phyloP scores from a whole-genome alignment of 1,140 invertebrate species.

The Aphelinus certus region DNA sequence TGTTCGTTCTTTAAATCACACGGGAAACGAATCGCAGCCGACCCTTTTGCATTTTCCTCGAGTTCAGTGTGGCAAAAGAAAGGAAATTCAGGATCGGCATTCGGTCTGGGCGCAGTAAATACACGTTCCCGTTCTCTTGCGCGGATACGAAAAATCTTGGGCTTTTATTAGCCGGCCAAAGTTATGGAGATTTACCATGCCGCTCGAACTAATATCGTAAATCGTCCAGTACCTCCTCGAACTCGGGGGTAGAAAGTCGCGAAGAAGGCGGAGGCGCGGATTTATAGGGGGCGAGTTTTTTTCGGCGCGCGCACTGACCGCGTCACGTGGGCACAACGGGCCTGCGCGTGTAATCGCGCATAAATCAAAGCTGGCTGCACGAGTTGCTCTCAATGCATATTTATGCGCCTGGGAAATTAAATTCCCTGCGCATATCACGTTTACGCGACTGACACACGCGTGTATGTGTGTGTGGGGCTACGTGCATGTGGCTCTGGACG shows the following conservation, averaged over 20 bases:
- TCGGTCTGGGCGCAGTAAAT: slow-evolving; percentile 6
- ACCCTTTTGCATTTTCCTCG: too few relatives aligned
- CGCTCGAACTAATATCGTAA: slow-evolving; percentile 31
- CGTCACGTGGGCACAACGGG: too few relatives aligned
- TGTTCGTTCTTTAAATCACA: too few relatives aligned
- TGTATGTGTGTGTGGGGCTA: too few relatives aligned
- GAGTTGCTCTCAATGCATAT: slow-evolving; percentile 49
- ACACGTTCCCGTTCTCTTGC: neutral
- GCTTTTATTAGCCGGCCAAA: slow-evolving; percentile 32
- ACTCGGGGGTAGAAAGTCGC: slow-evolving; percentile 13
- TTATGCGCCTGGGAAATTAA: slow-evolving; percentile 57
- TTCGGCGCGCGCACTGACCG: too few relatives aligned
- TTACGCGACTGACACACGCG: too few relatives aligned
- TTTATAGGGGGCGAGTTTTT: slow-evolving; percentile 21
- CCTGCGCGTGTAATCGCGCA: slow-evolving; percentile 49
- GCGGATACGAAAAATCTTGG: slow-evolving; percentile 26
- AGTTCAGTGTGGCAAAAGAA: too few relatives aligned
- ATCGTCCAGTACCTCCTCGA: slow-evolving; percentile 13
- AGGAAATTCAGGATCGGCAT: too few relatives aligned
- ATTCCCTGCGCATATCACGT: slow-evolving; percentile 51
- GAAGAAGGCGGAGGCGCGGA: neutral
- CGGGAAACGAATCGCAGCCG: too few relatives aligned
- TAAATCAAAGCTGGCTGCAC: slow-evolving; percentile 49
- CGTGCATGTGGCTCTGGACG: neutral
- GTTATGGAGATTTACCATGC: neutral